phyloP scores from a whole-genome alignment of 2,113 vertebrate genomes.

The Ariopsis seemanni region DNA sequence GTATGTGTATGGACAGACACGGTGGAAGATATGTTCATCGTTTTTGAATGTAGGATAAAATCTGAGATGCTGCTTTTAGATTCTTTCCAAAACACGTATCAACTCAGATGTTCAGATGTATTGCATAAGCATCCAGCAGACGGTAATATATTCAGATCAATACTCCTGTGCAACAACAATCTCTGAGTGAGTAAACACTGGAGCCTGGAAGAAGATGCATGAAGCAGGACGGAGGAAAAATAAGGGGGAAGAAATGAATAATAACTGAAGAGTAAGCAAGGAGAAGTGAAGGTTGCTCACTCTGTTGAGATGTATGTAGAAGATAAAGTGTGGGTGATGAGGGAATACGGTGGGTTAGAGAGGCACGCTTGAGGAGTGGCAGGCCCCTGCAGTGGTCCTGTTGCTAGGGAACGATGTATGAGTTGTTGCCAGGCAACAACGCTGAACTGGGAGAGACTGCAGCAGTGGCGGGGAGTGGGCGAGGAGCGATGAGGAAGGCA shows the following conservation, averaged over 20 bases:
- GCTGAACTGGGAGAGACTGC: slow-evolving; percentile 71
- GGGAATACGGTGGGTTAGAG: slow-evolving; percentile 55
- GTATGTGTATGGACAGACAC: background rate
- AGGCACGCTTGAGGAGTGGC: slow-evolving; percentile 73
- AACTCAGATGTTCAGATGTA: slow-evolving; percentile 26
- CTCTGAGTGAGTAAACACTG: background rate
- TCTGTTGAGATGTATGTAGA: slow-evolving; percentile 3
- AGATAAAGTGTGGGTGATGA: slow-evolving; percentile 24
- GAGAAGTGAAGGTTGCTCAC: background rate
- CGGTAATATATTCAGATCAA: slow-evolving; percentile 23
- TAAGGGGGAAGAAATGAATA: background rate
- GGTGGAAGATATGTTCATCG: background rate
- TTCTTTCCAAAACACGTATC: slow-evolving; percentile 4
- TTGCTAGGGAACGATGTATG: slow-evolving; percentile 79
- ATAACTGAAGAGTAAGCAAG: background rate
- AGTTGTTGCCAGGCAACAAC: slow-evolving; percentile 78
- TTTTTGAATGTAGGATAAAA: slow-evolving; percentile 17
- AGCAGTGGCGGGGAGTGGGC: slow-evolving; percentile 73
- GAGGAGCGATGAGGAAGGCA: slow-evolving; percentile 59
- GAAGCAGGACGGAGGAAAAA: background rate
- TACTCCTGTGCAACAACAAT: slow-evolving; percentile 5
- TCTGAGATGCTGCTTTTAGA: background rate
- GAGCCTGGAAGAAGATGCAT: background rate
- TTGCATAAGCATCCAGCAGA: background rate
- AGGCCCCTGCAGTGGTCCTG: slow-evolving; percentile 75